Conservation (phyloP, 92 coral and sea anemone genomes). For the Porites rus region DNA sequence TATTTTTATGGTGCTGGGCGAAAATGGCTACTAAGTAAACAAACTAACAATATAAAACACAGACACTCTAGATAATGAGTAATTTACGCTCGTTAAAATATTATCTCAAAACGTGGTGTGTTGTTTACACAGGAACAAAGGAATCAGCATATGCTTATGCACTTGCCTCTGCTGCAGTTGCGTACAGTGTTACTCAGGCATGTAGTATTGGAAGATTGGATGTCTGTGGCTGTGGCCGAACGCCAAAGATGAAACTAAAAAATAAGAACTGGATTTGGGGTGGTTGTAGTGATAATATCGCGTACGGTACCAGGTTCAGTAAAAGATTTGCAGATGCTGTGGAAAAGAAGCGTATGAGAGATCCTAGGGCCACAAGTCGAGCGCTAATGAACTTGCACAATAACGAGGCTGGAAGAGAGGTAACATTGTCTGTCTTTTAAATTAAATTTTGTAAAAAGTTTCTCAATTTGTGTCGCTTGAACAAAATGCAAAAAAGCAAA, state of each 20-base stretch:
- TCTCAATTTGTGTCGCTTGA: not conserved
- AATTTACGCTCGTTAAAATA: not conserved
- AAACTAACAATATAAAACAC: slow-evolving; percentile 50
- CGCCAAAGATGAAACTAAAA: slow-evolving; percentile 65
- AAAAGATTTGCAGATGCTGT: slow-evolving; percentile 73
- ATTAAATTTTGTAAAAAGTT: no score
- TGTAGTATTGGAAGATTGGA: slow-evolving; percentile 81
- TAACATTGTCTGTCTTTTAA: slow-evolving; percentile 42
- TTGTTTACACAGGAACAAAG: slow-evolving; percentile 81
- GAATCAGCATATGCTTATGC: slow-evolving; percentile 87
- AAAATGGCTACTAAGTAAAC: slow-evolving; percentile 56
- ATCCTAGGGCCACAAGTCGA: slow-evolving; percentile 24
- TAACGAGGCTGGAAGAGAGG: slow-evolving; percentile 87
- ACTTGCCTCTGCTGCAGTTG: slow-evolving; percentile 88
- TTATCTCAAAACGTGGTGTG: not conserved
- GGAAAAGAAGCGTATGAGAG: slow-evolving; percentile 53
- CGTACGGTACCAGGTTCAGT: slow-evolving; percentile 82
- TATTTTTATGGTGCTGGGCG: slow-evolving; percentile 19
- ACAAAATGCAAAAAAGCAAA: no score
- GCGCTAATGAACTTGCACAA: slow-evolving; percentile 90
- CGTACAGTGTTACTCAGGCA: slow-evolving; percentile 88
- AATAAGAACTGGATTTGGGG: slow-evolving; percentile 81
- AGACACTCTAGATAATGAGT: slow-evolving; percentile 37
- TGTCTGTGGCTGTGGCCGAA: slow-evolving; percentile 84
- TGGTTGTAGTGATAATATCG: slow-evolving; percentile 92